Evolutionary conservation across 2,113 vertebrate species (phyloP), one percentile per base, ranked within the genome.

Genomic region (Corydoras sp.): DNA sequence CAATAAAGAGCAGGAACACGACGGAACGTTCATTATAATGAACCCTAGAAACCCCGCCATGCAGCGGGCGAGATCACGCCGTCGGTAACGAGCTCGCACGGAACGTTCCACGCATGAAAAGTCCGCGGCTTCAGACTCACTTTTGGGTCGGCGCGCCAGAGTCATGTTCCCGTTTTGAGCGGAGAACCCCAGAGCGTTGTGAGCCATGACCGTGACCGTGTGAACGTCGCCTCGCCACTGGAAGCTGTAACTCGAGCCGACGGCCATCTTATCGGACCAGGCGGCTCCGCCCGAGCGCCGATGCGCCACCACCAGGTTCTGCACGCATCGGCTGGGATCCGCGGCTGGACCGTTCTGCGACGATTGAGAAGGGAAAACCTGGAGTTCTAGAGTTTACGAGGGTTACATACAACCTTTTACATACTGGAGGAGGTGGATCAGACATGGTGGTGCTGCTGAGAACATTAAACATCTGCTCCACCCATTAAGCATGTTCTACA

Each of bases 151-250:
- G 83, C 78, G 85, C 5, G 90, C 91, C 0, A 98, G 87, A 0
- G 88, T 93, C 83, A 98, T 88, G 81, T 95, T 89, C 10, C 86
- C 89, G 85, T 97, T 98, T 49, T 78, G 8, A 9, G 58, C 58
- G 2, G 96, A 98, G 69, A 79, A 76, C 1, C 96, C 96, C 15
- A 93, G 0, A 12, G 89, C 92, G 66, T 98, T 98, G 85, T 86
- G 58, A 14, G 95, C 92, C 74, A 89, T 32, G 13, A 98, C 71
- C 0, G 90, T 93, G 55, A 98, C 2, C 0, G 86, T 90, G 10
- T 92, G 93, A 0, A 68, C 76, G 48, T 83, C 84, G 14, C 89
- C 89, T 7, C 80, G 80, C 92, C 93, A 93, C 0, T 83, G 76
- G 18, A 97, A 97, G 0, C 85, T 92, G 79, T 87, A 90, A n/a